These are phyloP conservation scores for Harmothoe impar DNA, from an alignment of 2,888 invertebrate species.

Conservation along the genomic window DNA sequence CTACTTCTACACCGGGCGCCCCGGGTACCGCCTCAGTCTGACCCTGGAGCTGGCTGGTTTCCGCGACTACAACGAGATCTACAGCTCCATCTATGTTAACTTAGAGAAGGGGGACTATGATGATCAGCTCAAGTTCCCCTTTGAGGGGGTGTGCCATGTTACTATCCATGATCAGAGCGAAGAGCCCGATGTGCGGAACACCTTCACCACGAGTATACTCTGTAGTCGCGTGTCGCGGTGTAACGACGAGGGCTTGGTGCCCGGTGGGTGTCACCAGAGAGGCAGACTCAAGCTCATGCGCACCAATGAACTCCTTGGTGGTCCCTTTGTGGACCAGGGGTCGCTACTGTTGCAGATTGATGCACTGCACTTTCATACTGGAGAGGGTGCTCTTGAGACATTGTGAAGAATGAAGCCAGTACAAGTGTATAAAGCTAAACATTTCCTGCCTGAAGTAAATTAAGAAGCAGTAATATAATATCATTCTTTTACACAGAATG, in stretches of 20 bases:
- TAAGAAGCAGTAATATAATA: no score
- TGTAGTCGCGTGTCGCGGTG: slow-evolving; percentile 33
- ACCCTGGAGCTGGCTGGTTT: slow-evolving; percentile 72
- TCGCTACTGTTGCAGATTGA: not conserved
- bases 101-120: slow-evolving; percentile 75
- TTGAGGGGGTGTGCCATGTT: slow-evolving; percentile 64
- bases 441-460: no score
- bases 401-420: no score
- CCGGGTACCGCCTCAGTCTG: slow-evolving; percentile 74
- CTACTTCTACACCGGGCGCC: slow-evolving; percentile 75
- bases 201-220: slow-evolving; percentile 12
- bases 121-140: slow-evolving; percentile 73
- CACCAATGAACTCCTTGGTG: slow-evolving; percentile 7
- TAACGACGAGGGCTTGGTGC: not conserved
- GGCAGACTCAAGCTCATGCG: slow-evolving; percentile 32
- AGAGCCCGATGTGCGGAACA: not conserved
- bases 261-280: not conserved
- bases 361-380: not conserved
- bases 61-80: slow-evolving; percentile 67
- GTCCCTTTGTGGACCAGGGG: slow-evolving; percentile 5
- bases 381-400: not conserved
- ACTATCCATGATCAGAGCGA: slow-evolving; percentile 48
- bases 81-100: slow-evolving; percentile 71
- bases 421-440: no score
- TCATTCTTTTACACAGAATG: no score